Evolutionary conservation across 2,888 invertebrate genomes (phyloP).

Genomic region (Coelinius sp.): DNA sequence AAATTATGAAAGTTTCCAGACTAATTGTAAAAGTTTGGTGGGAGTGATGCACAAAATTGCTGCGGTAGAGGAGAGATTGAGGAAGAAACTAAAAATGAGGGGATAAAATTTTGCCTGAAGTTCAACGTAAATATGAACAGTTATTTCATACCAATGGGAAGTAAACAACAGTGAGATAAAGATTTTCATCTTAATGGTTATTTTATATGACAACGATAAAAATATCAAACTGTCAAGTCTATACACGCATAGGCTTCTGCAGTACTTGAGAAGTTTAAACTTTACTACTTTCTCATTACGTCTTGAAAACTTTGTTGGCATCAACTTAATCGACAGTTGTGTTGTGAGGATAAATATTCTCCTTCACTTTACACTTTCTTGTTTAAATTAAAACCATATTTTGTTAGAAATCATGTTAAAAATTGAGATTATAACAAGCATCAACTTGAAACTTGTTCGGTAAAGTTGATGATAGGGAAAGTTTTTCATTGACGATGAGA

Average conservation of each 20-base stretch:
- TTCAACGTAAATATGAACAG: conserved; percentile 1
- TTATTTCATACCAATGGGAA: conserved; percentile 1
- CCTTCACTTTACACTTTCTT: not conserved
- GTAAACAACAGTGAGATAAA: not conserved
- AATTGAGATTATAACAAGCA: too few relatives aligned
- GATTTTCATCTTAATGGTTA: not conserved
- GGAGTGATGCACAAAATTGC: conserved; percentile 59
- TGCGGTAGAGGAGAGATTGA: conserved; percentile 13
- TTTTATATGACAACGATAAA: not conserved
- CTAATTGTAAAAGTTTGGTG: conserved; percentile 65
- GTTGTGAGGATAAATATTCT: not conserved
- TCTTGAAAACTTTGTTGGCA: not conserved
- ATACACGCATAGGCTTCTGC: not conserved
- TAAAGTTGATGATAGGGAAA: too few relatives aligned
- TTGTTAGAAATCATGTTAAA: not conserved
- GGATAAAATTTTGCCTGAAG: not conserved
- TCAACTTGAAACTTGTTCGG: too few relatives aligned
- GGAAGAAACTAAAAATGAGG: not conserved
- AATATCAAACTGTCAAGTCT: not conserved
- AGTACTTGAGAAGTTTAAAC: not conserved
- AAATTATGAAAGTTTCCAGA: conserved; percentile 68
- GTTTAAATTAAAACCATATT: not conserved
- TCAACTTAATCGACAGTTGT: not conserved
- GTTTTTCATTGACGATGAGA: too few relatives aligned
- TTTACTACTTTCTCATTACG: not conserved